These are phyloP conservation scores for Rhyzopertha dominica DNA, from an alignment of 1,140 invertebrate species.

Conservation along the genomic window DNA sequence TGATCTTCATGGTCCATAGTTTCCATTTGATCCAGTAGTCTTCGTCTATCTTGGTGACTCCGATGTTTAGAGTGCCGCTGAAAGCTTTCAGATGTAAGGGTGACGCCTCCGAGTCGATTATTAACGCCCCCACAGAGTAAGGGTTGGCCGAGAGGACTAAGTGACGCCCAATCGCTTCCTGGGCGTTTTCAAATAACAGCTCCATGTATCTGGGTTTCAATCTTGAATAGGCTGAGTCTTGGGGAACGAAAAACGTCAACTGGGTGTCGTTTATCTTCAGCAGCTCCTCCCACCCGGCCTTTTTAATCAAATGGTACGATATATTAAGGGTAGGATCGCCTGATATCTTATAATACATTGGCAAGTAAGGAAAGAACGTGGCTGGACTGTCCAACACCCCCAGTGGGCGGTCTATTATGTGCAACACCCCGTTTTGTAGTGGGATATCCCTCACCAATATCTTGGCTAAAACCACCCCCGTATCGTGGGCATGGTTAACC, in stretches of 20 bases:
- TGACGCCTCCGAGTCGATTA: neutral
- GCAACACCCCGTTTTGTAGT: constrained; percentile 83
- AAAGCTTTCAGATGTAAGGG: constrained; percentile 4
- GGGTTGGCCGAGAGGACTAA: no score
- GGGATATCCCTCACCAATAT: constrained; percentile 84
- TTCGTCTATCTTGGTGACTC: neutral
- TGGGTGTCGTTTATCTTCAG: no score
- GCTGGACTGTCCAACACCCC: constrained; percentile 20
- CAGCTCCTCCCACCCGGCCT: no score
- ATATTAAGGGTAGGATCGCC: constrained; percentile 19
- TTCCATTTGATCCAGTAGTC: constrained; percentile 18
- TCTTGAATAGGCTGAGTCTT: no score
- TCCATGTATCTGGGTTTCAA: neutral
- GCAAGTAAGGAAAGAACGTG: constrained; percentile 24
- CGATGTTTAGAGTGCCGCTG: constrained; percentile 4
- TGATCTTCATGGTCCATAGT: constrained; percentile 15
- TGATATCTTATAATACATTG: constrained; percentile 21
- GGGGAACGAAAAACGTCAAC: no score
- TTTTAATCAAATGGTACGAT: constrained; percentile 19
- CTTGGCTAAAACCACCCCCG: constrained; percentile 76
- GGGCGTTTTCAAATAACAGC: no score
- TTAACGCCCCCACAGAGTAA: no score
- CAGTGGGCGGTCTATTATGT: constrained; percentile 64
- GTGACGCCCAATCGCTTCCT: no score
- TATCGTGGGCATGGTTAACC: constrained; percentile 63